A percentile compares a stretch with the other conserved stretches of the same genome.
These are phyloP conservation scores for Bufo bufo DNA, from an alignment of 2,113 vertebrate species.

Conservation along the genomic window DNA sequence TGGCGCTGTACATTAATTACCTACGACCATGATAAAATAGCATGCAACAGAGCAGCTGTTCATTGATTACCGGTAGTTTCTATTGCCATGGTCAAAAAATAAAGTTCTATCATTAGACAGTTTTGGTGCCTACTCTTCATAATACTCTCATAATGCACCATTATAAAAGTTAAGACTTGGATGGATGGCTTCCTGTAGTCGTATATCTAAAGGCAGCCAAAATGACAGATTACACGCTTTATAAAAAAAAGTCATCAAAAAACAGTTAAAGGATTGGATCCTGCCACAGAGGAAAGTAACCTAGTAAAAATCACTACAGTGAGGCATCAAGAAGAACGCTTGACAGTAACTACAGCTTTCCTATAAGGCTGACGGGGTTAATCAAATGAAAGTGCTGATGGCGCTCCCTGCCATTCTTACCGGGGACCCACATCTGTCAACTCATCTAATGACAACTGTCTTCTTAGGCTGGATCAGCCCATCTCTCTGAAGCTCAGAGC, in stretches of 20 bases:
- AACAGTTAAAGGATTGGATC: neutral
- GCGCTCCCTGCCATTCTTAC: neutral
- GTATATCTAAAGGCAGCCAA: neutral
- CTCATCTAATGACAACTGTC: constrained; percentile 47
- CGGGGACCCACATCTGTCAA: constrained; percentile 20
- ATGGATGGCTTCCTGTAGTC: neutral
- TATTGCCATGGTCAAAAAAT: too few relatives aligned
- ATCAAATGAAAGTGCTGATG: neutral
- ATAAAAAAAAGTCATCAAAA: neutral
- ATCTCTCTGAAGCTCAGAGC: neutral
- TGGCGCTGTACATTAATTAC: too few relatives aligned
- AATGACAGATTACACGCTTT: neutral
- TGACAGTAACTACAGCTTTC: constrained; percentile 13
- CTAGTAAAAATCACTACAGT: neutral
- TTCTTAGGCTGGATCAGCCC: constrained; percentile 11
- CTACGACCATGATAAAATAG: too few relatives aligned
- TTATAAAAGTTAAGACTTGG: neutral
- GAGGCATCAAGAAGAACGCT: neutral
- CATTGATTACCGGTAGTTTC: too few relatives aligned
- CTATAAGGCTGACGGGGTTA: neutral
- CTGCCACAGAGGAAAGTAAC: neutral
- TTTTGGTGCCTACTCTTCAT: neutral
- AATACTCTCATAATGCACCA: neutral
- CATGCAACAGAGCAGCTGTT: too few relatives aligned
- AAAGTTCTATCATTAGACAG: too few relatives aligned